Percentiles rank a stretch among this genome's conserved stretches.
Evolutionary conservation across 2,888 invertebrate genomes (phyloP).

Genomic region (Epiperipatus broadwayi): DNA sequence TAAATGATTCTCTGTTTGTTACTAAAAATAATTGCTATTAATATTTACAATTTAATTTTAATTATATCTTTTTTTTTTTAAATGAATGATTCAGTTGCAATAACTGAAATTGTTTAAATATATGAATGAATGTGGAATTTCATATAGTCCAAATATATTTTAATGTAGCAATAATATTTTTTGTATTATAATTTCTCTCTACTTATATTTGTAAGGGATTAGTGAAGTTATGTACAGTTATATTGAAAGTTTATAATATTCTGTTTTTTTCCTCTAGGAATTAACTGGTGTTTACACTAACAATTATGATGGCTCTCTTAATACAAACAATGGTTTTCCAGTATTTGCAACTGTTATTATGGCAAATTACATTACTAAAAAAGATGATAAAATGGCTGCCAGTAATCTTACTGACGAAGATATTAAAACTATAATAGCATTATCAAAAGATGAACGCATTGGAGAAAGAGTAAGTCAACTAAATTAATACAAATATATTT

Average conservation of each 20-base stretch:
- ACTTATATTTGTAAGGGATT: background rate
- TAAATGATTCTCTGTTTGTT: too few relatives aligned
- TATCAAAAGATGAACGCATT: slow-evolving; percentile 73
- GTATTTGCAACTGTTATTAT: slow-evolving; percentile 93
- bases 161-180: too few relatives aligned
- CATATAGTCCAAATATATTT: too few relatives aligned
- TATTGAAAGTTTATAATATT: too few relatives aligned
- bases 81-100: too few relatives aligned
- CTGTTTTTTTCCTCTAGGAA: slow-evolving; percentile 27
- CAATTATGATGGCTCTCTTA: slow-evolving; percentile 89
- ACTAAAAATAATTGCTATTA: too few relatives aligned
- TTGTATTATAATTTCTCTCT: background rate
- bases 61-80: too few relatives aligned
- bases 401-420: slow-evolving; percentile 91
- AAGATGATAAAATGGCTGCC: slow-evolving; percentile 80
- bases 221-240: background rate
- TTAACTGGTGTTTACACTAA: slow-evolving; percentile 76
- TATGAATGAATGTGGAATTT: too few relatives aligned
- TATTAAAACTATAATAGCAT: slow-evolving; percentile 57
- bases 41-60: too few relatives aligned
- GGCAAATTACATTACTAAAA: slow-evolving; percentile 82
- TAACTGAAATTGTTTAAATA: too few relatives aligned
- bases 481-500: background rate
- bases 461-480: slow-evolving; percentile 42
- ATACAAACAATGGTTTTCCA: slow-evolving; percentile 79